These are phyloP conservation scores for Miichthys miiuy DNA, from an alignment of 2,797 vertebrate species.

Conservation along the genomic window DNA sequence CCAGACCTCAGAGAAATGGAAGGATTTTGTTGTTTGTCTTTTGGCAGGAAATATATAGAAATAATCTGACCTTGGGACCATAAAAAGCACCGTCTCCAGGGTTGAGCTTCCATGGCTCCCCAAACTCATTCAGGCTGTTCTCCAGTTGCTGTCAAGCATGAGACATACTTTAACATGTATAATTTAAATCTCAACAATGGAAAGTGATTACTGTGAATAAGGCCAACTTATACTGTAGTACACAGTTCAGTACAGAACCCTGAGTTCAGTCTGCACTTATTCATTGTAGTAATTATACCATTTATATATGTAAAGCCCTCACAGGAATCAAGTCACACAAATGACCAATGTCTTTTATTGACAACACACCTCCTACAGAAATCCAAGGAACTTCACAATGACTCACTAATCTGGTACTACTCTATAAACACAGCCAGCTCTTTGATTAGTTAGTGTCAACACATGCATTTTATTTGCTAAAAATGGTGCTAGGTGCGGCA, in stretches of 20 bases:
- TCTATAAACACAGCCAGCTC: slow-evolving; percentile 15
- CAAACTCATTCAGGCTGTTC: slow-evolving; percentile 93
- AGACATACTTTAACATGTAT: slow-evolving; percentile 9
- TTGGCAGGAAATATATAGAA: background rate
- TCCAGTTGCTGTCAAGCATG: slow-evolving; percentile 89
- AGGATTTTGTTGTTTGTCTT: background rate
- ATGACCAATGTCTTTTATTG: slow-evolving; percentile 16
- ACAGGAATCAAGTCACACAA: slow-evolving; percentile 10
- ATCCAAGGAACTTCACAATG: slow-evolving; percentile 28
- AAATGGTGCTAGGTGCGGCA: background rate
- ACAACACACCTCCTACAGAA: slow-evolving; percentile 37
- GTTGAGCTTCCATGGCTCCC: slow-evolving; percentile 93
- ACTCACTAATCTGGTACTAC: slow-evolving; percentile 55
- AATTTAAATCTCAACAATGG: slow-evolving; percentile 14
- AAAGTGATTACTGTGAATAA: slow-evolving; percentile 15
- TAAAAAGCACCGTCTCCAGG: slow-evolving; percentile 97
- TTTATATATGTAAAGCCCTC: no score
- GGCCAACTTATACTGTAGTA: background rate
- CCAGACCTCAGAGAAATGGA: background rate
- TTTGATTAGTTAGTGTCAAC: slow-evolving; percentile 21
- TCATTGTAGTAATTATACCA: no score
- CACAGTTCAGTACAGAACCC: background rate
- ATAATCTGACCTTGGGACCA: slow-evolving; percentile 91
- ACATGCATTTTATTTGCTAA: background rate
- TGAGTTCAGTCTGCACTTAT: background rate